Evolutionary conservation across 2,113 vertebrate genomes (phyloP), one percentile per base, ranked within the genome.

Genomic region (Lamprologus tigripictilis): DNA sequence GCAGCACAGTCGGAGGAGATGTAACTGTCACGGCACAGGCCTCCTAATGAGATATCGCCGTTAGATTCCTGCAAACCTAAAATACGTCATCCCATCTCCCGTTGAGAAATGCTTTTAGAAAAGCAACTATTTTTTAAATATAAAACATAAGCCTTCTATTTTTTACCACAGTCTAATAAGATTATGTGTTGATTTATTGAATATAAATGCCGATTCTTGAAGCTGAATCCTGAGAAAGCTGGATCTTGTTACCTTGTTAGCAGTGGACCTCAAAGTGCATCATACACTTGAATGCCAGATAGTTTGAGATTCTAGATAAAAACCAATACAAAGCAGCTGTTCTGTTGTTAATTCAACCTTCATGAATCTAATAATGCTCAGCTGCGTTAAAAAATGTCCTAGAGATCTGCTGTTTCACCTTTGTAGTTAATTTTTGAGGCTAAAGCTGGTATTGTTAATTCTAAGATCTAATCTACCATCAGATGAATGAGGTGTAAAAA

Each of bases 41-140:
- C 61, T 88, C 71, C 88, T 92, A 89, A 94, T 90, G 90, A 91
- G 92, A 89, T 61, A 89, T 80, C 63, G 58, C 51, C 28, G 47
- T 51, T 61, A 86, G 78, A 82, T n/a, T 57, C 79, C 16, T 33
- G 28, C 81, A 81, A 63, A 86, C 63, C 19, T 47, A 16, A 49
- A 83, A 28, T 33, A 26, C 45, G n/a, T 73, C 28, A 57, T 81
- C 14, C 23, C n/a, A 55, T 76, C 21, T 66, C 12, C 61, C 21
- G 10, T 45, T 33, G 40, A 76, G 26, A 45, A 61, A 54, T 16
- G 16, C 16, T 83, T 58, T 82, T 26, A 31, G 7, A 9, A 78
- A 78, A 31, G 63, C 26, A 78, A 33, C 17, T 78, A 51, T 78
- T 51, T 51, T 49, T 78, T 3, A 4, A 78, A 78, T 78, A 51